phyloP scores from a whole-genome alignment of 1,140 invertebrate species.

The Gryon sp. region DNA sequence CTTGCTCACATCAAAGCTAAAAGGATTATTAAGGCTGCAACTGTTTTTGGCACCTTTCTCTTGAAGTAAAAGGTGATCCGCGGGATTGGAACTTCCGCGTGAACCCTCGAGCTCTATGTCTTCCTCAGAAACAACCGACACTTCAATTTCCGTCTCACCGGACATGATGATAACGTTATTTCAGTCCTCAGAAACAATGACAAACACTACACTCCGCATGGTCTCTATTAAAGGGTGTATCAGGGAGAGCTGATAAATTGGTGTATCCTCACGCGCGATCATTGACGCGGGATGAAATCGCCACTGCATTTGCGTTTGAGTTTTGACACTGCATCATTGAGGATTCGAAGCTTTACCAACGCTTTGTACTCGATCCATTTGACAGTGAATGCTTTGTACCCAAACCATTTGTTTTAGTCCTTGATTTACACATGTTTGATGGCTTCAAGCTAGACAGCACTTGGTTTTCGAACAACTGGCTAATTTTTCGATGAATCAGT shows the following conservation, averaged over 20 bases:
- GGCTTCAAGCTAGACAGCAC: neutral
- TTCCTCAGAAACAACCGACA: constrained; percentile 78
- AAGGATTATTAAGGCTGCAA: constrained; percentile 69
- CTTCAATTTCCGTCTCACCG: constrained; percentile 78
- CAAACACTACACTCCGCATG: neutral
- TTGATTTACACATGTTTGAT: constrained; percentile 25
- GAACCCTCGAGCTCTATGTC: constrained; percentile 75
- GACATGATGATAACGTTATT: constrained; percentile 67
- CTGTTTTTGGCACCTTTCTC: constrained; percentile 70
- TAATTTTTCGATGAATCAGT: neutral
- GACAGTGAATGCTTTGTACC: constrained; percentile 18
- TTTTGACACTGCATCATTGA: constrained; percentile 47
- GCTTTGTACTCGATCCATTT: constrained; percentile 33
- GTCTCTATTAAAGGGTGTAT: neutral
- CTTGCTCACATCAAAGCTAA: constrained; percentile 80
- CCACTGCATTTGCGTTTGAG: constrained; percentile 45
- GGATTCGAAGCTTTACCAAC: constrained; percentile 4
- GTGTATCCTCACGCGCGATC: neutral
- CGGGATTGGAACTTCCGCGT: constrained; percentile 72
- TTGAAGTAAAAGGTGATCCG: constrained; percentile 71
- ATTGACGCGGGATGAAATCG: constrained; percentile 15
- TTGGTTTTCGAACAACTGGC: neutral
- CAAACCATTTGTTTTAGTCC: constrained; percentile 34
- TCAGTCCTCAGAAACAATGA: neutral
- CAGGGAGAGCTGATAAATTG: neutral